phyloP scores from a whole-genome alignment of 2,797 vertebrate species.

The Pseudopleuronectes americanus region DNA sequence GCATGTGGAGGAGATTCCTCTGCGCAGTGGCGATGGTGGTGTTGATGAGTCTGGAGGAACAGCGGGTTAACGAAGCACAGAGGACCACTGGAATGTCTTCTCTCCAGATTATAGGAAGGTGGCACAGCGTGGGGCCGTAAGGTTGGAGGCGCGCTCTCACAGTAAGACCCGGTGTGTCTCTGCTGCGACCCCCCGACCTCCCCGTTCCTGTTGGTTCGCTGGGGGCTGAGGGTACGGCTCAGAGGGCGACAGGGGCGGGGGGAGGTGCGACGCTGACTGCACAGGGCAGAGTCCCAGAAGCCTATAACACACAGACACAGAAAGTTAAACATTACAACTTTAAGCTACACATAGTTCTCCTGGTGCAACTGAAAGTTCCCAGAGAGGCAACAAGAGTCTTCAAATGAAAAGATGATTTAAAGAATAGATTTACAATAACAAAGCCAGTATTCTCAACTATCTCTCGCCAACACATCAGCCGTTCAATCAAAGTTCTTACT shows the following conservation, averaged over 20 bases:
- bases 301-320: slow-evolving; percentile 78
- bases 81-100: slow-evolving; percentile 88
- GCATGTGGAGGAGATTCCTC: slow-evolving; percentile 1
- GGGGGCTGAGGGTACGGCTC: slow-evolving; percentile 79
- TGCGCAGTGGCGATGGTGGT: slow-evolving; percentile 41
- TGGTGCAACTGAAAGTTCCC: background rate
- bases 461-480: slow-evolving; percentile 34
- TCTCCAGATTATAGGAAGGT: slow-evolving; percentile 84
- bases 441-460: background rate
- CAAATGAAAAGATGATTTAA: background rate
- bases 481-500: slow-evolving; percentile 6
- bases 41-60: slow-evolving; percentile 91
- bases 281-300: slow-evolving; percentile 92
- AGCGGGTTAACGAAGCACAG: slow-evolving; percentile 96
- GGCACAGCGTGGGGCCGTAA: slow-evolving; percentile 80
- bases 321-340: slow-evolving; percentile 44
- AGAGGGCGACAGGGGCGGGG: slow-evolving; percentile 60
- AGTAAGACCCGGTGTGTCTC: slow-evolving; percentile 51
- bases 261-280: slow-evolving; percentile 74
- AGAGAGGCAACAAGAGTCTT: background rate
- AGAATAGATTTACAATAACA: background rate
- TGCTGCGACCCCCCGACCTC: slow-evolving; percentile 54
- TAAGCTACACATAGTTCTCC: slow-evolving; percentile 3
- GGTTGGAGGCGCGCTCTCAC: slow-evolving; percentile 87
- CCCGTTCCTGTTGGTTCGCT: slow-evolving; percentile 70